Evolutionary conservation across 2,888 invertebrate genomes (phyloP).

Genomic region (Andrena bucephala): DNA sequence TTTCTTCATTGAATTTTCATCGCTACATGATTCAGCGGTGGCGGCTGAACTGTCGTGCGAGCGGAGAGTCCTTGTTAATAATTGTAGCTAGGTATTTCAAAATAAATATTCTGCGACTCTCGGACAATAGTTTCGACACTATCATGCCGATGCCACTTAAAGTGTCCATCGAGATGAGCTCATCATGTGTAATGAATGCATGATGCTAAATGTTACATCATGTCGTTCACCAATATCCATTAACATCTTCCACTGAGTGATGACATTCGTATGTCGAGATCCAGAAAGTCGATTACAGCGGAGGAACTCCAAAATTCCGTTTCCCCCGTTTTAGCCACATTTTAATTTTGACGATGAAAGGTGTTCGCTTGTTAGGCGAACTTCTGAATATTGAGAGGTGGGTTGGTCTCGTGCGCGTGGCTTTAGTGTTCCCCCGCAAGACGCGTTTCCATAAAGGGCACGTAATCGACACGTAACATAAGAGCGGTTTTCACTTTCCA

Average conservation of each 20-base stretch:
- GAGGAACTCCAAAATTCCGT: background rate
- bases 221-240: constrained; percentile 3
- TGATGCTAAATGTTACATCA: background rate
- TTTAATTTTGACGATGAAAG: background rate
- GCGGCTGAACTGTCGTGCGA: too few species aligned
- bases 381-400: background rate
- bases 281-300: background rate
- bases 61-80: too few species aligned
- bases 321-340: background rate
- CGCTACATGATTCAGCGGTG: too few species aligned
- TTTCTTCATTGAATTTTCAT: too few species aligned
- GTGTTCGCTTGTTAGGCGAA: background rate
- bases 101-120: too few species aligned
- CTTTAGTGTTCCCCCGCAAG: background rate
- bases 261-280: background rate
- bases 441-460: constrained; percentile 6
- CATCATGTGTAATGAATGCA: background rate
- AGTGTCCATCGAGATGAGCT: background rate
- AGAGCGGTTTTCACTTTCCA: constrained; percentile 46
- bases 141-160: too few species aligned
- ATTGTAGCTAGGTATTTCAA: too few species aligned
- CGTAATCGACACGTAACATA: constrained; percentile 23
- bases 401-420: background rate
- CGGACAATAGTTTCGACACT: too few species aligned
- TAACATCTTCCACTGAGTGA: background rate